These are phyloP conservation scores for Sturnus vulgaris DNA, from an alignment of 2,113 vertebrate genomes.

Conservation along the genomic window DNA sequence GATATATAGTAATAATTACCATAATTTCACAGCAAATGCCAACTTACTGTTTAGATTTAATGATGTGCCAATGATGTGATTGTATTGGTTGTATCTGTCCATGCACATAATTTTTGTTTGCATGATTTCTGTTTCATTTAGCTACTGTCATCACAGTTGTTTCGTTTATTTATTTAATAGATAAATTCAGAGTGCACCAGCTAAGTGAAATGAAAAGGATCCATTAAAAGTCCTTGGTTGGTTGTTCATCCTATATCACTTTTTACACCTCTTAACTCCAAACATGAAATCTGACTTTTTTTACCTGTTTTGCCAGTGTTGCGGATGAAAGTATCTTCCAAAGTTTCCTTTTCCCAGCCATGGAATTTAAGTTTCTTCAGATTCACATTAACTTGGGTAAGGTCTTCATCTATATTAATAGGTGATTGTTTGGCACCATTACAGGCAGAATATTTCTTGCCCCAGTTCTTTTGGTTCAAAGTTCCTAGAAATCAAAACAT, in stretches of 20 bases:
- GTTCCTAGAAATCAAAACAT: slow-evolving; percentile 76
- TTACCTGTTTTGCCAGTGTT: slow-evolving; percentile 97
- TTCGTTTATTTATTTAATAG: background rate
- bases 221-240: background rate
- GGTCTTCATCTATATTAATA: slow-evolving; percentile 91
- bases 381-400: slow-evolving; percentile 90
- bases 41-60: background rate
- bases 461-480: slow-evolving; percentile 93
- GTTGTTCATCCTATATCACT: background rate
- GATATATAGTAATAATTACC: background rate
- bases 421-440: slow-evolving; percentile 94
- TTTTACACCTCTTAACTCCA: background rate
- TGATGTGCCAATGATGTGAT: background rate
- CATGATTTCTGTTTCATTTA: background rate
- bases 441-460: slow-evolving; percentile 91
- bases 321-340: slow-evolving; percentile 79
- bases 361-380: slow-evolving; percentile 88
- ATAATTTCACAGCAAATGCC: background rate
- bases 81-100: background rate
- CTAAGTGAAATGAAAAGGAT: background rate
- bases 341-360: slow-evolving; percentile 83
- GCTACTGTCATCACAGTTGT: background rate
- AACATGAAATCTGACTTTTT: background rate
- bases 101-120: background rate
- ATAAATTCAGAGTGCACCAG: background rate